These are phyloP conservation scores for Diplogasteroides magnus DNA, from an alignment of 1,140 invertebrate species.

Conservation along the genomic window DNA sequence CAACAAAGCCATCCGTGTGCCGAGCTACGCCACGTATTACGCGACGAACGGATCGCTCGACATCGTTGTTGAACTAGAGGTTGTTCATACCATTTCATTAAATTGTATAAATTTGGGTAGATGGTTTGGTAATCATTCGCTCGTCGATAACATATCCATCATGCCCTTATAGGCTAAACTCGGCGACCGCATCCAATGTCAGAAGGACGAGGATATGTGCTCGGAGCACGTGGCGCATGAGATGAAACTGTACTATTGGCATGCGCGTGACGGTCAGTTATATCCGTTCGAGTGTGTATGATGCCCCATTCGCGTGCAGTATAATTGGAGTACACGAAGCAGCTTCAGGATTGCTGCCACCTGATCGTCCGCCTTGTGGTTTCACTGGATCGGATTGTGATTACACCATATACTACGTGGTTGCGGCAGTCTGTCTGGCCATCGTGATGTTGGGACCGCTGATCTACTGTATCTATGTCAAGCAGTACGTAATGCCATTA, in stretches of 20 bases:
- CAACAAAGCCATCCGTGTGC: constrained; percentile 53
- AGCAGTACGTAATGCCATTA: constrained; percentile 42
- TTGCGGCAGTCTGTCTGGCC: constrained; percentile 40
- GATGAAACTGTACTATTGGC: constrained; percentile 46
- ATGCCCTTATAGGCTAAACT: constrained; percentile 29
- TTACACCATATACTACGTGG: constrained; percentile 44
- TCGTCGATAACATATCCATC: no score
- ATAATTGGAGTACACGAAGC: no score
- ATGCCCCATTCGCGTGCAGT: no score
- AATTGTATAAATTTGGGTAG: no score
- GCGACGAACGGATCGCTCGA: constrained; percentile 47
- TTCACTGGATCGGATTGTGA: constrained; percentile 52
- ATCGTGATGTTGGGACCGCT: constrained; percentile 40
- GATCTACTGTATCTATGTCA: constrained; percentile 49
- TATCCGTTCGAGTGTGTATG: no score
- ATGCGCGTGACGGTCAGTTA: constrained; percentile 39
- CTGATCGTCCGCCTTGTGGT: constrained; percentile 49
- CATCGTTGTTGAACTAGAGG: constrained; percentile 50
- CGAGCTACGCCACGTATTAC: constrained; percentile 52
- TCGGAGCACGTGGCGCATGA: constrained; percentile 54
- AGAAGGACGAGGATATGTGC: constrained; percentile 40
- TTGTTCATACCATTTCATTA: no score
- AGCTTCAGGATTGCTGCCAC: constrained; percentile 21
- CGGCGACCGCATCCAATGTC: constrained; percentile 43
- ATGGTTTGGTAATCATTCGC: no score